Evolutionary conservation across 1,140 invertebrate species (phyloP).

Genomic region (Amphibalanus amphitrite): DNA sequence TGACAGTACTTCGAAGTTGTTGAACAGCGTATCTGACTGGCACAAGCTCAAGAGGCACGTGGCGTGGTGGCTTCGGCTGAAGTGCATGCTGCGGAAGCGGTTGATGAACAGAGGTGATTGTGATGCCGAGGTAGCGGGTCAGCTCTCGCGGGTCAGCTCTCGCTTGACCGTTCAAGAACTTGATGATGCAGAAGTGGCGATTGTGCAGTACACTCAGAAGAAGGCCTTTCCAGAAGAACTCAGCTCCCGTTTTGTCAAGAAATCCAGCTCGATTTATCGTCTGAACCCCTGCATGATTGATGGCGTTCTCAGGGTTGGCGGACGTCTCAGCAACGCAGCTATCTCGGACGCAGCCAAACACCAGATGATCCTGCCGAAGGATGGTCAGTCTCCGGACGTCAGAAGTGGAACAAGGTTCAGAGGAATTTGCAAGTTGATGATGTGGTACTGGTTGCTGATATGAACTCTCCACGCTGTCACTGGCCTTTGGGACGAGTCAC

Average conservation of each 20-base stretch:
- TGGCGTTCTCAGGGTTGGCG: constrained; percentile 18
- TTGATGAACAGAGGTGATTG: too few species aligned
- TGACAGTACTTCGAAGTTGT: neutral
- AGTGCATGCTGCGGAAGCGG: neutral
- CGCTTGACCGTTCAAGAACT: constrained; percentile 6
- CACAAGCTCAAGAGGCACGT: constrained; percentile 6
- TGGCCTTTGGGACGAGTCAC: too few species aligned
- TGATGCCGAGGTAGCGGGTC: too few species aligned
- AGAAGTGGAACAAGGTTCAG: too few species aligned
- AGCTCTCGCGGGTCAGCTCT: too few species aligned
- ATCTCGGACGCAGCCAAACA: constrained; percentile 15
- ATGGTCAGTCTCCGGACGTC: constrained; percentile 6
- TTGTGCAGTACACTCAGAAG: neutral
- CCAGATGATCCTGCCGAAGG: constrained; percentile 18
- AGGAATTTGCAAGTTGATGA: too few species aligned
- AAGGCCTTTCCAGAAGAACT: too few species aligned
- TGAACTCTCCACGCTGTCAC: too few species aligned
- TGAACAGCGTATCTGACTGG: constrained; percentile 1
- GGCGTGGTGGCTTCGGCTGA: constrained; percentile 4
- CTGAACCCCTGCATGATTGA: constrained; percentile 7
- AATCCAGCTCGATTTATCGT: neutral
- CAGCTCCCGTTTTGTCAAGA: neutral
- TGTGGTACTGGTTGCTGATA: too few species aligned
- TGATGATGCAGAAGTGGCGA: constrained; percentile 4
- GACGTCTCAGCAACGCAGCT: constrained; percentile 15